Evolutionary conservation across 2,113 vertebrate genomes (phyloP), one percentile per base, ranked within the genome.

Genomic region (Hiodon tergisus): DNA sequence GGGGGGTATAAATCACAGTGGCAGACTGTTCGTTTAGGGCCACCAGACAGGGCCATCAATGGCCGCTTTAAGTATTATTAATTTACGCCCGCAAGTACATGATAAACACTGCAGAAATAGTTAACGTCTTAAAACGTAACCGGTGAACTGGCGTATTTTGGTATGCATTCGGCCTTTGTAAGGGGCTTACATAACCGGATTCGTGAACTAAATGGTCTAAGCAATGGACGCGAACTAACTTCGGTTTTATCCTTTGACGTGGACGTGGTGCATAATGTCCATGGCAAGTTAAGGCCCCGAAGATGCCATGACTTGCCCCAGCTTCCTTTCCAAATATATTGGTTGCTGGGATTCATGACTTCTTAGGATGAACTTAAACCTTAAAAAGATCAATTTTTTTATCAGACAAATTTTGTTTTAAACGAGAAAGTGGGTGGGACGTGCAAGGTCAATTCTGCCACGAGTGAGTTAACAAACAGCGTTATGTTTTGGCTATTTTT

Each of bases 1-100:
- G 68, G 81, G 14, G 46, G 68, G 61, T 46, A 74, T 85, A 73
- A 67, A 83, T 84, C 83, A 81, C 71, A 17, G 8, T 78, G 81
- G 74, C 80, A 78, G 74, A 69, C 69, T 17, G 67, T 31, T 2
- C 6, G 51, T 67, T 14, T 66, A 48, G 69, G 69, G 69, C 52
- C 55, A 58, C 31, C 16, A 71, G 69, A 71, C 69, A 51, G 52
- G 51, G 69, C 54, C 52, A 71, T 71, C 57, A 71, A 71, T 6
- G 53, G 6, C 16, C 11, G 17, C 52, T 55, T 55, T 55, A 16
- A 59, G 4, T 58, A 54, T 75, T 75, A 67, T 48, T 47, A 62
- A 16, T 6, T 59, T 69, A 69, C 67, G 48, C 4, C 4, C 10
- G 55, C 1, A 59, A 16, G 54, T 47, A 48, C 67, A 60, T 52